Percentiles rank a stretch among this genome's conserved stretches.
Conservation (phyloP, 2,797 vertebrate species). For the Dryobates pubescens region DNA sequence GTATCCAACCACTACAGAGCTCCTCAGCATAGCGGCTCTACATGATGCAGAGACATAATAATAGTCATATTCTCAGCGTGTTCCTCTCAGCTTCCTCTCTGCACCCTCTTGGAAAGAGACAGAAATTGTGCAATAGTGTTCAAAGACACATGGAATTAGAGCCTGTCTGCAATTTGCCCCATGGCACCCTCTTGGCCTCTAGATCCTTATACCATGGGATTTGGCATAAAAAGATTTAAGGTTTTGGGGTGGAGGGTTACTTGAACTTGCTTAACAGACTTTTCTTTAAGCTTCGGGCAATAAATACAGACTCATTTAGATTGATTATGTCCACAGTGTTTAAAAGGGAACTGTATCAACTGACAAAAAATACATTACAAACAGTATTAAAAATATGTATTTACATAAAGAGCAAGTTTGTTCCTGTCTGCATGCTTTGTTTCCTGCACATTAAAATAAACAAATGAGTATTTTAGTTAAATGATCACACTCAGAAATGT, state of each 20-base stretch:
- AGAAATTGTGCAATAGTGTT: conserved; percentile 25
- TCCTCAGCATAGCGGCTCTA: background rate
- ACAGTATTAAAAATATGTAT: conserved; percentile 45
- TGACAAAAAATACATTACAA: conserved; percentile 9
- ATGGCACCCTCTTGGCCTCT: conserved; percentile 19
- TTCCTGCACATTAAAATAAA: conserved; percentile 56
- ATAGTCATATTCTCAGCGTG: background rate
- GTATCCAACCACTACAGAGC: background rate
- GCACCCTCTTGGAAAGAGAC: background rate
- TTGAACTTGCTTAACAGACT: conserved; percentile 29
- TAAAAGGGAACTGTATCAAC: conserved; percentile 43
- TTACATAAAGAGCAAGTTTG: conserved; percentile 53
- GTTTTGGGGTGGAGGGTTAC: background rate
- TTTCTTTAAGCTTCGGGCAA: conserved; percentile 49
- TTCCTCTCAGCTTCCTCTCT: conserved; percentile 10
- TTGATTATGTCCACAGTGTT: conserved; percentile 40
- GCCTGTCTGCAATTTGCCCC: background rate
- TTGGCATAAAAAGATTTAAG: conserved; percentile 48
- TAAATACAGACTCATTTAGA: conserved; percentile 48
- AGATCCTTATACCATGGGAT: background rate
- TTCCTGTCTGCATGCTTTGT: conserved; percentile 54
- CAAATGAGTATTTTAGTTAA: conserved; percentile 63
- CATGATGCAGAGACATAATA: background rate
- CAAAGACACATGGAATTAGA: conserved; percentile 29
- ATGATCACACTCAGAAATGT: conserved; percentile 38